These are phyloP conservation scores for Panthera leo DNA, from an alignment of 2,113 vertebrate species.

Conservation along the genomic window DNA sequence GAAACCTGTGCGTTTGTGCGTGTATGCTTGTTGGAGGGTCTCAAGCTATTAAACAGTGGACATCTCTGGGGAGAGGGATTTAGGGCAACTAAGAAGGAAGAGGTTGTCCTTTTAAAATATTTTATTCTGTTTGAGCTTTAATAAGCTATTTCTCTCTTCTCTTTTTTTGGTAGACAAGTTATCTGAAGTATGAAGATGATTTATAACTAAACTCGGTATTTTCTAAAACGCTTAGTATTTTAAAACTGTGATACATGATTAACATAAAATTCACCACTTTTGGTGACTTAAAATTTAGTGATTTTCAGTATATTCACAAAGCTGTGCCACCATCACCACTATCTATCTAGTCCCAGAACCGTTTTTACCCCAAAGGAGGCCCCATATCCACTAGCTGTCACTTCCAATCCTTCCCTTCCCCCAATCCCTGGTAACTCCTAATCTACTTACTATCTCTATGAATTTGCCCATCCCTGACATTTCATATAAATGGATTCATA, in stretches of 20 bases:
- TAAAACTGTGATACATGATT: not conserved
- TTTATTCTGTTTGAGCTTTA: conserved; percentile 20
- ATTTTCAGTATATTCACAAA: not conserved
- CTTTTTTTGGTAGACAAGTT: not conserved
- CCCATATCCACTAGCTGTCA: not conserved
- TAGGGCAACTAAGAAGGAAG: not conserved
- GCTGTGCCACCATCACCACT: not conserved
- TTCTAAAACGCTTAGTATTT: conserved; percentile 23
- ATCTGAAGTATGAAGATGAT: not conserved
- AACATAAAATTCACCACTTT: conserved; percentile 21
- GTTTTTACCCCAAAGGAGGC: not conserved
- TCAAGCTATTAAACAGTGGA: not conserved
- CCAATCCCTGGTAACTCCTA: not conserved
- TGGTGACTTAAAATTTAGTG: conserved; percentile 9
- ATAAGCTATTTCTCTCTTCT: not conserved
- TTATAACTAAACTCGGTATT: conserved; percentile 29
- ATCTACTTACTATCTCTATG: not conserved
- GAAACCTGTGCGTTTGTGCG: not conserved
- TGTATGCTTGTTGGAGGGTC: not conserved
- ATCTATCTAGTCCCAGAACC: not conserved
- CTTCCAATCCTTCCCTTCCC: not conserved
- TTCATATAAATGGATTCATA: not conserved
- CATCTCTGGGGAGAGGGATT: not conserved
- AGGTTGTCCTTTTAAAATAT: conserved; percentile 30
- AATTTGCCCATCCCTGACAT: not conserved